These are phyloP conservation scores for Orbicella faveolata DNA, from an alignment of 64 coral and sea anemone genomes.

Conservation along the genomic window DNA sequence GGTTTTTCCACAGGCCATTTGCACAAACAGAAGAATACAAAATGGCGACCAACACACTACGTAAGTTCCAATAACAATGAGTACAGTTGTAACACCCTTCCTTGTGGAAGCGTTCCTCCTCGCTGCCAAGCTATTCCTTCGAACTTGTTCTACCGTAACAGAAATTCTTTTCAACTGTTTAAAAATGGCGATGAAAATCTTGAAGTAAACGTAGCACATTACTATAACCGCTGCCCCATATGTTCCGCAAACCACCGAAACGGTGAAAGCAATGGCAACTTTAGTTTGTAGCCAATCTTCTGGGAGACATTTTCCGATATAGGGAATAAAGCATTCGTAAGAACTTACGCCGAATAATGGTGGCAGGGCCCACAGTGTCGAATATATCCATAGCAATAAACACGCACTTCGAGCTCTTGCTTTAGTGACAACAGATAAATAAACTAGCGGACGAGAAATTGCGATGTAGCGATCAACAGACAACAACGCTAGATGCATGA, in stretches of 20 bases:
- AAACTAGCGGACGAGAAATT: slow-evolving; percentile 49
- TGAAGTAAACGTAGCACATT: slow-evolving; percentile 64
- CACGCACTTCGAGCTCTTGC: slow-evolving; percentile 35
- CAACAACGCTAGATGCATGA: slow-evolving; percentile 78
- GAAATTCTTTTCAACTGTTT: slow-evolving; percentile 48
- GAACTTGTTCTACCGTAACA: slow-evolving; percentile 7
- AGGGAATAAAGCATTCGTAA: slow-evolving; percentile 86
- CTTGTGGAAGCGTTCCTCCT: neutral
- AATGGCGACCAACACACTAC: slow-evolving; percentile 76
- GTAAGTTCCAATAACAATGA: slow-evolving; percentile 58
- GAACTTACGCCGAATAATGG: slow-evolving; percentile 75
- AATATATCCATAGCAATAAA: slow-evolving; percentile 57
- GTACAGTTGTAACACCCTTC: slow-evolving; percentile 53
- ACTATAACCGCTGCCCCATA: slow-evolving; percentile 56
- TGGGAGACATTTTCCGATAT: slow-evolving; percentile 67
- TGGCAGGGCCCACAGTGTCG: slow-evolving; percentile 61
- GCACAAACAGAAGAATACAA: slow-evolving; percentile 68
- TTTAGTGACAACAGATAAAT: slow-evolving; percentile 42
- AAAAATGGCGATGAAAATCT: slow-evolving; percentile 44
- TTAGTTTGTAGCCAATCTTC: slow-evolving; percentile 64
- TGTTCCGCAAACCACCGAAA: slow-evolving; percentile 59
- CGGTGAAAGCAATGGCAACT: slow-evolving; percentile 39
- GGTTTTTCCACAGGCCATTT: slow-evolving; percentile 48
- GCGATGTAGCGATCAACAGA: slow-evolving; percentile 78
- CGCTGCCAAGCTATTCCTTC: neutral